Percentiles rank a stretch among this genome's conserved stretches.
phyloP scores from a whole-genome alignment of 2,113 vertebrate species.

The Hystrix brachyura region DNA sequence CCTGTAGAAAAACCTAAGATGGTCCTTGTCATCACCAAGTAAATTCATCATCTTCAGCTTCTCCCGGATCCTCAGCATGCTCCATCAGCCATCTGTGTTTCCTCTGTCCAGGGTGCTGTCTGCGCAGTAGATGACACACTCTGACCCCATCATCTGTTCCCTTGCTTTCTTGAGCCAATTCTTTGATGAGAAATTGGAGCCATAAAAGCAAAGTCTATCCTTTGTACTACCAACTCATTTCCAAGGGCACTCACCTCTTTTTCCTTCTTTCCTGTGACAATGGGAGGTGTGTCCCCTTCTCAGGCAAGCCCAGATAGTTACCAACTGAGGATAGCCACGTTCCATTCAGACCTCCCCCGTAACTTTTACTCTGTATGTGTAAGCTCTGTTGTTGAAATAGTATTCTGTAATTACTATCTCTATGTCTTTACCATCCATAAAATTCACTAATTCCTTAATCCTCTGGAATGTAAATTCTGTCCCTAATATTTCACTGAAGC shows the following conservation, averaged over 20 bases:
- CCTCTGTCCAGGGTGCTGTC: not conserved
- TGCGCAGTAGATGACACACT: not conserved
- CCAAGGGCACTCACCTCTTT: not conserved
- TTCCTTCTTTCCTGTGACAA: not conserved
- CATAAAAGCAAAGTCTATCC: not conserved
- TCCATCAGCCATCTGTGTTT: not conserved
- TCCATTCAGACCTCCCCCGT: not conserved
- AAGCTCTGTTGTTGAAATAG: not conserved
- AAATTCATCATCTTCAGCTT: not conserved
- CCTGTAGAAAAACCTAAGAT: not conserved
- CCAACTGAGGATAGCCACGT: not conserved
- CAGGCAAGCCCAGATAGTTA: not conserved
- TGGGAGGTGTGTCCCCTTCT: not conserved
- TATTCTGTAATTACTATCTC: not conserved
- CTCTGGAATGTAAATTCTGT: not conserved
- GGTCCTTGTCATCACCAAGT: not conserved
- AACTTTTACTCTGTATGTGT: not conserved
- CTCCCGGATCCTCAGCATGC: not conserved
- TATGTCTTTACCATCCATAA: not conserved
- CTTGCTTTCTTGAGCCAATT: not conserved
- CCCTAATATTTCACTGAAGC: not conserved
- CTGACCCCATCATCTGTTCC: not conserved
- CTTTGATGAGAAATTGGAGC: not conserved
- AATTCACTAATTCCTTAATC: not conserved
- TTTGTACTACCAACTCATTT: not conserved